A percentile compares a stretch with the other conserved stretches of the same genome.
Conservation (phyloP, 2,888 invertebrate species). For the Diabrotica balteata region DNA sequence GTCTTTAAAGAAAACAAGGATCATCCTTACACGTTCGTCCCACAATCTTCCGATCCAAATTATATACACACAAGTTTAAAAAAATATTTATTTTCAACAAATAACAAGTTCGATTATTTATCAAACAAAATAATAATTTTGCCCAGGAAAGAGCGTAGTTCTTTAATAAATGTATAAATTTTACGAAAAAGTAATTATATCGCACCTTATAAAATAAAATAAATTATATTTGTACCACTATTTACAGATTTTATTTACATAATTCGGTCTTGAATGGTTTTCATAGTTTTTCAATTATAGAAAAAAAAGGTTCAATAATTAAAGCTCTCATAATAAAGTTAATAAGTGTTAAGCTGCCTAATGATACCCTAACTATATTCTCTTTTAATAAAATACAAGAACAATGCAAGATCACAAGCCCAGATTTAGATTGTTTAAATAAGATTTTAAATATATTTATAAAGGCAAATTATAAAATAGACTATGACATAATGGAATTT, state of each 20-base stretch:
- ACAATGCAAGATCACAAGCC: neutral
- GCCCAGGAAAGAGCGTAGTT: neutral
- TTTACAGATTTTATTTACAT: constrained; percentile 7
- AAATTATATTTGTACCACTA: constrained; percentile 11
- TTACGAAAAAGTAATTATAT: constrained; percentile 13
- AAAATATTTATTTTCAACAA: constrained; percentile 48
- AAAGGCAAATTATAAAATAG: too few species aligned
- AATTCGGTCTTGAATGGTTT: neutral
- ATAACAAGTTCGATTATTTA: constrained; percentile 31
- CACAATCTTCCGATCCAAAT: constrained; percentile 6
- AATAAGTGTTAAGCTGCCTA: neutral
- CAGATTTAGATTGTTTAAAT: too few species aligned
- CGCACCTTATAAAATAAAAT: constrained; percentile 7
- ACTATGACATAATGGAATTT: too few species aligned
- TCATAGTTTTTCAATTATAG: neutral
- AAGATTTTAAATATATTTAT: too few species aligned
- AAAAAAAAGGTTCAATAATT: neutral
- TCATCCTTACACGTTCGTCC: neutral
- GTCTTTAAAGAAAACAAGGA: neutral
- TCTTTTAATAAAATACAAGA: neutral
- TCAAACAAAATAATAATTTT: constrained; percentile 17
- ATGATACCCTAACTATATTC: neutral
- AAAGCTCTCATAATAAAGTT: too few species aligned
- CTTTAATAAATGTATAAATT: constrained; percentile 16
- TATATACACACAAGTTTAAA: constrained; percentile 40